These are phyloP conservation scores for Cephus nigrinus DNA, from an alignment of 2,888 invertebrate species.

Conservation along the genomic window DNA sequence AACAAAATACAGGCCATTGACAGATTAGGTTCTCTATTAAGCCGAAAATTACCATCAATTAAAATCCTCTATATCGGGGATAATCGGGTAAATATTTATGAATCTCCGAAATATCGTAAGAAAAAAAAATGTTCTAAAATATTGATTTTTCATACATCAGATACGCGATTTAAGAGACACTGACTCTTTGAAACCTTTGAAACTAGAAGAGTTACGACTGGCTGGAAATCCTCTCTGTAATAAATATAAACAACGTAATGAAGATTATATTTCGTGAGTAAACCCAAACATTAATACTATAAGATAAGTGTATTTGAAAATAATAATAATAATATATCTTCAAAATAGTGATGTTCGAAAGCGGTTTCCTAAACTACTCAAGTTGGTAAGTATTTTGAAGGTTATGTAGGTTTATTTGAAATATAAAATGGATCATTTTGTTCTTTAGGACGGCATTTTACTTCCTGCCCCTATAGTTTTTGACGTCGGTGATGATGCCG, in stretches of 20 bases:
- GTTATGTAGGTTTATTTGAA: not conserved
- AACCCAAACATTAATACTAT: not conserved
- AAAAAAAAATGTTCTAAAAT: not conserved
- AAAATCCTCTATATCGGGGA: slow-evolving; percentile 81
- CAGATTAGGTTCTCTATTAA: slow-evolving; percentile 71
- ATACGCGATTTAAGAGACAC: slow-evolving; percentile 73
- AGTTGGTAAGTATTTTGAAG: slow-evolving; percentile 78
- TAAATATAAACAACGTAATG: slow-evolving; percentile 76
- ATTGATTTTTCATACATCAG: slow-evolving; percentile 59
- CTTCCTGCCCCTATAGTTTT: slow-evolving; percentile 85
- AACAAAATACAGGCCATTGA: slow-evolving; percentile 79
- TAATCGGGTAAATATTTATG: slow-evolving; percentile 74
- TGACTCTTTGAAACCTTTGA: slow-evolving; percentile 75
- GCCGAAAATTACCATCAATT: slow-evolving; percentile 75
- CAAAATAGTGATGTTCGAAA: slow-evolving; percentile 83
- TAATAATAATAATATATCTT: slow-evolving; percentile 13
- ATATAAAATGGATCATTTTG: slow-evolving; percentile 11
- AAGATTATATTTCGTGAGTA: slow-evolving; percentile 80
- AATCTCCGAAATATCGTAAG: not conserved
- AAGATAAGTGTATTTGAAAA: slow-evolving; percentile 51
- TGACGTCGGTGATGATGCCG: slow-evolving; percentile 72
- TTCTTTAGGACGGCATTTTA: slow-evolving; percentile 79
- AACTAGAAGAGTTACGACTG: slow-evolving; percentile 78
- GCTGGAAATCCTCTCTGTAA: slow-evolving; percentile 82
- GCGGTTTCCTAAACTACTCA: slow-evolving; percentile 83